Conservation (phyloP, 2,797 vertebrate species). For the Neostethus bicornis region DNA sequence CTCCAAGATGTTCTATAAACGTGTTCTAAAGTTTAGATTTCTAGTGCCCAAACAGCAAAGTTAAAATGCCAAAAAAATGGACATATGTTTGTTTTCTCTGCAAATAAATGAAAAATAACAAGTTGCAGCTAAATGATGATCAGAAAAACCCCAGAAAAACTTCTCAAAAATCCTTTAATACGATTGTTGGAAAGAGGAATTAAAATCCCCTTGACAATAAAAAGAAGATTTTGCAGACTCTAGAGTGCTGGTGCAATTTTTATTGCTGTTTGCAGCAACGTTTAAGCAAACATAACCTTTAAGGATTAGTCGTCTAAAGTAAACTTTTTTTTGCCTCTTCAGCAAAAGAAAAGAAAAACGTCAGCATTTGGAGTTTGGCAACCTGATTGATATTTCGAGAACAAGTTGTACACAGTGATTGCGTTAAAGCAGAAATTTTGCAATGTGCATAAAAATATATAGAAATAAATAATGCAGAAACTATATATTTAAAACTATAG, state of each 20-base stretch:
- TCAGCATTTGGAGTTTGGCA: neutral
- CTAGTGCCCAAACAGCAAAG: neutral
- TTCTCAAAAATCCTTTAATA: neutral
- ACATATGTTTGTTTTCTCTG: neutral
- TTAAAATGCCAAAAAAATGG: neutral
- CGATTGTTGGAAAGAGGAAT: neutral
- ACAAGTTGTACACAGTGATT: neutral
- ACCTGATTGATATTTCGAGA: no score
- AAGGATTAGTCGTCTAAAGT: neutral
- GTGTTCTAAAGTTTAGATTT: neutral
- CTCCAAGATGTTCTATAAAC: neutral
- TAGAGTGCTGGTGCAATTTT: neutral
- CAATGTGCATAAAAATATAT: neutral
- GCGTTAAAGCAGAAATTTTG: neutral
- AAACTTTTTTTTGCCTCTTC: neutral
- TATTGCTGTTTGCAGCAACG: neutral
- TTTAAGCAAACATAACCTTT: neutral
- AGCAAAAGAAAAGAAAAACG: neutral
- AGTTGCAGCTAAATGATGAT: neutral
- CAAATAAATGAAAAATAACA: neutral
- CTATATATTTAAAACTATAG: no score
- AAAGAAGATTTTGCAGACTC: neutral
- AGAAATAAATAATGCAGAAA: neutral
- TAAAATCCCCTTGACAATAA: neutral
- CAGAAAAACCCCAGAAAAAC: neutral